Evolutionary conservation across 2,888 invertebrate genomes (phyloP).

Genomic region (Synergus itoensis): DNA sequence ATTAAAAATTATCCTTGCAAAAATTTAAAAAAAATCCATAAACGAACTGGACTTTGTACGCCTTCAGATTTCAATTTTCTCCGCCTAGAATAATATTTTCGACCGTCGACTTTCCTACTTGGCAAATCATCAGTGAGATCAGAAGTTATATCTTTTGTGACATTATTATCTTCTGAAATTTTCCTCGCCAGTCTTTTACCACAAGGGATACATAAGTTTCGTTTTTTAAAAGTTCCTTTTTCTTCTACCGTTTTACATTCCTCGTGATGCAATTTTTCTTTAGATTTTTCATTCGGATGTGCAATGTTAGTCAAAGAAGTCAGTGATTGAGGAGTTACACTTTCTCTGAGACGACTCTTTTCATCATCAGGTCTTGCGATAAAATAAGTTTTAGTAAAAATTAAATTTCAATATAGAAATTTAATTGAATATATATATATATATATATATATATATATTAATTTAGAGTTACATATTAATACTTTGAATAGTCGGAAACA

Average conservation of each 20-base stretch:
- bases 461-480: not conserved
- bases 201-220: not conserved
- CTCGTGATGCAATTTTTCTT: not conserved
- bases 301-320: not conserved
- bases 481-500: constrained; percentile 19
- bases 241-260: not conserved
- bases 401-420: not conserved
- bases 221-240: not conserved
- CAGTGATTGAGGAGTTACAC: not conserved
- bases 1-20: too few relatives aligned
- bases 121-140: not conserved
- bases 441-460: not conserved
- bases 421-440: too few relatives aligned
- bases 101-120: not conserved
- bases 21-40: not conserved
- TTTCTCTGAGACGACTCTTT: not conserved
- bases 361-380: not conserved
- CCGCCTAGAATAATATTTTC: not conserved
- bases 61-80: not conserved
- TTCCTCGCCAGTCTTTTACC: not conserved
- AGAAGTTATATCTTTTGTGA: not conserved
- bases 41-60: not conserved
- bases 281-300: not conserved
- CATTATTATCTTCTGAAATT: not conserved
- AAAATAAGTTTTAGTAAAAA: not conserved